Conservation (phyloP, 2,888 invertebrate genomes). For the Allacma fusca region DNA sequence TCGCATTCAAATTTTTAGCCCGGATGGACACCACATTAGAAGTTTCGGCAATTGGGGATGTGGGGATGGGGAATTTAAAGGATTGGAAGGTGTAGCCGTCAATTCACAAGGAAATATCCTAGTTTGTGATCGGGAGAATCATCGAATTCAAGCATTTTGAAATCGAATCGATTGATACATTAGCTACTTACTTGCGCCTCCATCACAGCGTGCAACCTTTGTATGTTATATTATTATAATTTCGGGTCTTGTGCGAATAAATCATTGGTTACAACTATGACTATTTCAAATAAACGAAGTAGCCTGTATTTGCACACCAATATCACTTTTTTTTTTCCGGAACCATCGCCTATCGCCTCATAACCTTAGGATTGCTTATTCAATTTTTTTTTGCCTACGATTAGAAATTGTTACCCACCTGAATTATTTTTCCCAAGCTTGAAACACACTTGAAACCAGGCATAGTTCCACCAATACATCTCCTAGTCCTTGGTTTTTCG, state of each 20-base stretch:
- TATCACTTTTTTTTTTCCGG: too few relatives aligned
- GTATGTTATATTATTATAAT: not conserved
- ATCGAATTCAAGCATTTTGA: conserved; percentile 95
- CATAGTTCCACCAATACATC: too few relatives aligned
- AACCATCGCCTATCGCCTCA: too few relatives aligned
- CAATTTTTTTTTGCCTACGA: too few relatives aligned
- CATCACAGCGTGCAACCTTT: not conserved
- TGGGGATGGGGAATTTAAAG: conserved; percentile 94
- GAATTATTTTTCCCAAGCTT: too few relatives aligned
- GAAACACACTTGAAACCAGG: too few relatives aligned
- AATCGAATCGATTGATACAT: not conserved
- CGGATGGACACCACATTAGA: conserved; percentile 90
- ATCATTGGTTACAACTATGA: not conserved
- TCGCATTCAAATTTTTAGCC: conserved; percentile 96
- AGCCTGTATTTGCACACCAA: too few relatives aligned
- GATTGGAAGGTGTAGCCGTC: conserved; percentile 80
- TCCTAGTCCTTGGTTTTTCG: too few relatives aligned
- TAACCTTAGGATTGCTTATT: too few relatives aligned
- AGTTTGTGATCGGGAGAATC: conserved; percentile 99
- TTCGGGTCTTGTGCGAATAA: not conserved
- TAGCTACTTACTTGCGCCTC: not conserved
- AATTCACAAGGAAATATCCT: conserved; percentile 98
- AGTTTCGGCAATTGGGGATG: conserved; percentile 96
- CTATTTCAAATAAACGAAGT: too few relatives aligned
- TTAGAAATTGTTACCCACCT: too few relatives aligned